phyloP scores from a whole-genome alignment of 2,888 invertebrate genomes.

The Gymnoscelis rufifasciata region DNA sequence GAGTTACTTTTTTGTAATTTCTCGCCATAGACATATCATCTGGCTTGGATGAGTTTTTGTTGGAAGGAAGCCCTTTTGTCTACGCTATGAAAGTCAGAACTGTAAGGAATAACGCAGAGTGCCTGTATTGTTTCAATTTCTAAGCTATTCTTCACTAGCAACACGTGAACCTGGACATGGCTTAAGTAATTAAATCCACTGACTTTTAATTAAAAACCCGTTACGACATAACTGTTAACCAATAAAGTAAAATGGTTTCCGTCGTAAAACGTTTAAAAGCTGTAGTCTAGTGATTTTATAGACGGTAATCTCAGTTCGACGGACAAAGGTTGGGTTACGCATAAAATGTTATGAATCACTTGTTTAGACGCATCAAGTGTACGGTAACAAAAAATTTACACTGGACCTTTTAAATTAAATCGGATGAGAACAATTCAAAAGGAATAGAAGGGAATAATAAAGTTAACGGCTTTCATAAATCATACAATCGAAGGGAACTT shows the following conservation, averaged over 20 bases:
- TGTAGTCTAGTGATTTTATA: slow-evolving; percentile 45
- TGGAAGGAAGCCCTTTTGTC: slow-evolving; percentile 74
- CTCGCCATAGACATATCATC: slow-evolving; percentile 77
- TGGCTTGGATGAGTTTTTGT: slow-evolving; percentile 77
- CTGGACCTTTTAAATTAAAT: slow-evolving; percentile 31
- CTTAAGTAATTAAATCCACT: slow-evolving; percentile 67
- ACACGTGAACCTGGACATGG: slow-evolving; percentile 57
- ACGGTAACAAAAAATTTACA: slow-evolving; percentile 41
- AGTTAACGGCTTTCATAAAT: slow-evolving; percentile 39
- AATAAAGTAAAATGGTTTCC: slow-evolving; percentile 50
- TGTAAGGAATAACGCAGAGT: slow-evolving; percentile 68
- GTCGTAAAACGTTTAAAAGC: slow-evolving; percentile 42
- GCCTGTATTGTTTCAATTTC: slow-evolving; percentile 69
- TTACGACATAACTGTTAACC: slow-evolving; percentile 47
- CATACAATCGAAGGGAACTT: slow-evolving; percentile 24
- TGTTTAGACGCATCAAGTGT: slow-evolving; percentile 42
- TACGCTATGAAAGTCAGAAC: slow-evolving; percentile 73
- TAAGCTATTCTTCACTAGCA: slow-evolving; percentile 61
- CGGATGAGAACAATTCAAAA: slow-evolving; percentile 2
- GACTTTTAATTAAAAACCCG: slow-evolving; percentile 58
- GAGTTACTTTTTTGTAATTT: slow-evolving; percentile 69
- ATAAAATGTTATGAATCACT: slow-evolving; percentile 53
- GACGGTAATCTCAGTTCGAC: slow-evolving; percentile 42
- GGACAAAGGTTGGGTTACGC: slow-evolving; percentile 40
- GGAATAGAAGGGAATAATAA: slow-evolving; percentile 25